Evolutionary conservation across 2,113 vertebrate genomes (phyloP).

Genomic region (Rallus limicola): DNA sequence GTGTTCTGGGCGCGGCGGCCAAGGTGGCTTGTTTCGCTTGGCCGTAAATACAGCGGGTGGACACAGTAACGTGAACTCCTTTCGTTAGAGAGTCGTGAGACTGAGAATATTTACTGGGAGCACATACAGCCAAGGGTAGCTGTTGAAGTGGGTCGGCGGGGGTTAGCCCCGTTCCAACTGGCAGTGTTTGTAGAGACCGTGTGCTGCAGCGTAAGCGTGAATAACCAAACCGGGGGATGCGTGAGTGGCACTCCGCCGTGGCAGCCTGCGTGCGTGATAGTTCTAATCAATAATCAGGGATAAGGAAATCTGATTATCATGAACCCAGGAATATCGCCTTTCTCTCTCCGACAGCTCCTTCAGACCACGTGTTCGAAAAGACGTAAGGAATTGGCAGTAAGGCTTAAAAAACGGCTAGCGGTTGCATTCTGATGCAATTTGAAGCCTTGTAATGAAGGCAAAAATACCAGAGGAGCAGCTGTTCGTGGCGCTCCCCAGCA

Average conservation of each 20-base stretch:
- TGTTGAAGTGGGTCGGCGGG: not conserved
- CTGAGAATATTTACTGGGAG: not conserved
- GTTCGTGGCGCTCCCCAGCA: not conserved
- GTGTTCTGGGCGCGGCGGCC: not conserved
- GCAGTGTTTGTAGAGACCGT: not conserved
- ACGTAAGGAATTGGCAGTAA: not conserved
- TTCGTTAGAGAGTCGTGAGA: fast-evolving
- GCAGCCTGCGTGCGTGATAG: not conserved
- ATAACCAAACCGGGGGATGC: not conserved
- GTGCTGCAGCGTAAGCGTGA: not conserved
- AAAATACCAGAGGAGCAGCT: slow-evolving; percentile 21
- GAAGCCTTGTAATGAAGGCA: slow-evolving; percentile 14
- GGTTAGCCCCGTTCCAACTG: not conserved
- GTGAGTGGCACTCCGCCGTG: not conserved
- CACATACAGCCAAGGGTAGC: not conserved
- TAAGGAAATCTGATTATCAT: not conserved
- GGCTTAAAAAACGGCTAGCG: not conserved
- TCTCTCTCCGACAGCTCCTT: not conserved
- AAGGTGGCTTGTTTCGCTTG: not conserved
- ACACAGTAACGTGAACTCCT: not conserved
- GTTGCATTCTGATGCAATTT: slow-evolving; percentile 25
- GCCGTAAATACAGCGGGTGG: not conserved
- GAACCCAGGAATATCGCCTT: not conserved
- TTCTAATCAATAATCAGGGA: not conserved
- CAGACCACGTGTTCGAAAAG: not conserved